Base-by-base conservation (phyloP, 2,797 vertebrate species). In the Melanogrammus aeglefinus region DNA sequence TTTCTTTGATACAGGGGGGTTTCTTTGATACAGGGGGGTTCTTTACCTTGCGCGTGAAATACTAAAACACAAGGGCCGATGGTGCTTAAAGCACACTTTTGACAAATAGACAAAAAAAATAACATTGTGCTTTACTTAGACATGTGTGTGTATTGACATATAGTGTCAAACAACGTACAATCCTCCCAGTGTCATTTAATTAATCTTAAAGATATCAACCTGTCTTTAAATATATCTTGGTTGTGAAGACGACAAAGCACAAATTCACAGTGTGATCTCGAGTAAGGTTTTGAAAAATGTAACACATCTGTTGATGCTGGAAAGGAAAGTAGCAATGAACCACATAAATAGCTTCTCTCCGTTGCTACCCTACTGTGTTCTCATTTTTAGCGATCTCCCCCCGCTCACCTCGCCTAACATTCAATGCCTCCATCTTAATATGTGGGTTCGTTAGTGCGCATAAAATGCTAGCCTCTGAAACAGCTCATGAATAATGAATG, bases 401-500 rank as follows among this genome's bases (percentile, higher is more conserved):
- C 16, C 47, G 4, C n/a, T 57, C 47, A 21, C 47, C 47, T 57
- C 47, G 44, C 13, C 44, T 18, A 4, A 47, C 44, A 74, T 82
- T 82, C 75, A 76, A 76, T 72, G 72, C 69, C 13, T 39, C 77
- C 73, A 78, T 79, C 80, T 80, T 75, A 80, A 80, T 79, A 77
- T 82, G 36, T 78, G 74, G 57, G 12, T 78, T 82, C 38, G 78
- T 73, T 72, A 82, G 74, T 71, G 27, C 51, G 80, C 76, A 74
- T 75, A 79, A 51, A 88, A 83, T 74, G 41, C 80, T 79, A 47
- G 69, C 47, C 63, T 83, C 75, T 79, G 82, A 80, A 78, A 75
- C 70, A 72, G 70, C 79, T 89, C 79, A 88, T 90, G 82, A 86
- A 90, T 92, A 89, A 88, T 90, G 86, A 92, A 86, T 63, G 21